These are phyloP conservation scores for Lepisosteus oculatus DNA, from an alignment of 2,113 vertebrate genomes.

Conservation along the genomic window DNA sequence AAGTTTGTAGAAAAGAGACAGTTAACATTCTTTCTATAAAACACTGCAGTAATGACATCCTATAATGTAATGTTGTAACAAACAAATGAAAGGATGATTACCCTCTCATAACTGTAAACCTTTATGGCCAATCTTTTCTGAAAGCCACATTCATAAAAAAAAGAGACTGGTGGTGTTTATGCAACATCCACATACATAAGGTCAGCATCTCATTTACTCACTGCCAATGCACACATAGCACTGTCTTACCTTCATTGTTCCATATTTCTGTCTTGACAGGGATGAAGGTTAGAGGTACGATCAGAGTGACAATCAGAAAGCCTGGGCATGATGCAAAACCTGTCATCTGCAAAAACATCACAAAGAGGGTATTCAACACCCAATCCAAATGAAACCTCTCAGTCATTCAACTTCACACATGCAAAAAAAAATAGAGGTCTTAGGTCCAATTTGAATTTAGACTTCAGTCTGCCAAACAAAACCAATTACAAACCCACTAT, in stretches of 20 bases:
- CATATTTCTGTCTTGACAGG: constrained; percentile 34
- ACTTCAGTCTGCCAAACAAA: too few species aligned
- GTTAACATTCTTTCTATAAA: too few species aligned
- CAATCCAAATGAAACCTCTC: too few species aligned
- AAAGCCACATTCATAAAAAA: constrained; percentile 20
- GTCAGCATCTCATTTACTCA: not conserved
- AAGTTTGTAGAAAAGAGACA: too few species aligned
- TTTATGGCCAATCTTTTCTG: constrained; percentile 12
- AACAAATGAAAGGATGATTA: constrained; percentile 36
- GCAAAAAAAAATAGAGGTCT: too few species aligned
- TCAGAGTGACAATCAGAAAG: constrained; percentile 36
- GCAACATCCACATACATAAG: not conserved
- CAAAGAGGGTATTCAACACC: too few species aligned
- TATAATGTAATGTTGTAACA: constrained; percentile 6
- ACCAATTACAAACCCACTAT: too few species aligned
- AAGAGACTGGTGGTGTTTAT: constrained; percentile 1
- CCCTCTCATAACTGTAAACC: constrained; percentile 5
- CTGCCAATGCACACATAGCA: too few species aligned
- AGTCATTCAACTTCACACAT: too few species aligned
- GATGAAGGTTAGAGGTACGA: constrained; percentile 23
- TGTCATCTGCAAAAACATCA: constrained; percentile 36
- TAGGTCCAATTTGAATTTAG: too few species aligned
- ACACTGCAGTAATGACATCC: too few species aligned
- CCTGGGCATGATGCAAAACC: constrained; percentile 27
- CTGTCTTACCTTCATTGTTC: constrained; percentile 45